These are phyloP conservation scores for Osmerus eperlanus DNA, from an alignment of 2,113 vertebrate genomes.

Conservation along the genomic window DNA sequence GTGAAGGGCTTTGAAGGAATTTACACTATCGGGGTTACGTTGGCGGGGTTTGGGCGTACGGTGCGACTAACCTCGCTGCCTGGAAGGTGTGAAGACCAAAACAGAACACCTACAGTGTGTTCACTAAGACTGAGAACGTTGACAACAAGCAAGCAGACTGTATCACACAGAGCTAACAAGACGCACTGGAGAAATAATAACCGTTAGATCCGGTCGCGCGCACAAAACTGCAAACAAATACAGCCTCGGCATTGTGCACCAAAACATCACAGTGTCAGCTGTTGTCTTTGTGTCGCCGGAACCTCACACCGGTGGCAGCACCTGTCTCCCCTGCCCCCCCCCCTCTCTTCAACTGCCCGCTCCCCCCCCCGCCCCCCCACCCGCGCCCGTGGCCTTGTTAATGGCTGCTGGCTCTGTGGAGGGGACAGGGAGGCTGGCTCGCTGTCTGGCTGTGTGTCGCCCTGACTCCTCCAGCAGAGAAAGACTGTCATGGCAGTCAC, in stretches of 20 bases:
- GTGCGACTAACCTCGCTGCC: too few relatives aligned
- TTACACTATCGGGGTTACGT: too few relatives aligned
- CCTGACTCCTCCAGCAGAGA: slow-evolving; percentile 51
- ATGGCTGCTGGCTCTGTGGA: background rate
- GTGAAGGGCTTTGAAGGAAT: too few relatives aligned
- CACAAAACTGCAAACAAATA: background rate
- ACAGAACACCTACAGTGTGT: too few relatives aligned
- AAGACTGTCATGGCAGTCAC: slow-evolving; percentile 60
- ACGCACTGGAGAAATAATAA: too few relatives aligned
- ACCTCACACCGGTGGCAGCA: slow-evolving; percentile 57
- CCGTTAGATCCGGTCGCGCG: background rate
- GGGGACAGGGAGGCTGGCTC: background rate
- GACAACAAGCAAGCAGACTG: too few relatives aligned
- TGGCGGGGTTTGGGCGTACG: too few relatives aligned
- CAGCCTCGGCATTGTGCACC: slow-evolving; percentile 30
- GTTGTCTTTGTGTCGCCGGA: slow-evolving; percentile 57
- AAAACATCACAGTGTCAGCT: slow-evolving; percentile 55
- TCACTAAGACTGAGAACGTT: too few relatives aligned
- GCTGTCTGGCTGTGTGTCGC: slow-evolving; percentile 37
- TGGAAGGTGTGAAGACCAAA: too few relatives aligned
- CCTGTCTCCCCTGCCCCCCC: slow-evolving; percentile 49
- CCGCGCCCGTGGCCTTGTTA: background rate
- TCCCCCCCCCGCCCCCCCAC: too few relatives aligned
- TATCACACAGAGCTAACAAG: too few relatives aligned
- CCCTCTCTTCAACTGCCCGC: slow-evolving; percentile 25